Evolutionary conservation across 2,113 vertebrate genomes (phyloP).

Genomic region (Ptilorrhoa leucosticta): DNA sequence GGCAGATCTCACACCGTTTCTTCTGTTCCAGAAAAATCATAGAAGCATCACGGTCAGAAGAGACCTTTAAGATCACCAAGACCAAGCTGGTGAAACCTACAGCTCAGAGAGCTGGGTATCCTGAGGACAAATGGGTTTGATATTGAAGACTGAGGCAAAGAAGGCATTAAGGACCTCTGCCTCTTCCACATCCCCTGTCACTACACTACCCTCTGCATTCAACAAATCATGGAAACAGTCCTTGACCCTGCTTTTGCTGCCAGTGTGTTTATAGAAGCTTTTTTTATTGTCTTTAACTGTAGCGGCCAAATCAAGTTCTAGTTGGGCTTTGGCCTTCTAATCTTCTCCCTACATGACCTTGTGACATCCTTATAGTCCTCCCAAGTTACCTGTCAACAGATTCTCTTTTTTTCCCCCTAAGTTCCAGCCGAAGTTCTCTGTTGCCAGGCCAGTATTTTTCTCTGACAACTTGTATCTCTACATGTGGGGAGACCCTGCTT

Average conservation of each 20-base stretch:
- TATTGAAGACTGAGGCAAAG: neutral
- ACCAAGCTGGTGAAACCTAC: neutral
- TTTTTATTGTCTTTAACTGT: neutral
- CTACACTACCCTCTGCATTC: neutral
- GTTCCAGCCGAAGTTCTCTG: neutral
- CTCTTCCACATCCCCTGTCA: neutral
- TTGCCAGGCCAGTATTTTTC: neutral
- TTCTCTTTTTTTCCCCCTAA: no score
- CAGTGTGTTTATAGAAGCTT: neutral
- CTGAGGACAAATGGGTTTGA: neutral
- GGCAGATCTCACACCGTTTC: neutral
- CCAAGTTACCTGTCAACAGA: neutral
- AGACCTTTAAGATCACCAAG: neutral
- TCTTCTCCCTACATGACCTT: neutral
- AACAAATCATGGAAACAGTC: neutral
- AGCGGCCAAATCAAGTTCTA: neutral
- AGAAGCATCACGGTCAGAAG: neutral
- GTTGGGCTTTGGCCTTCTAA: neutral
- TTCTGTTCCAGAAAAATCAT: neutral
- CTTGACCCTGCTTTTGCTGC: neutral
- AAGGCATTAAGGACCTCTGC: neutral
- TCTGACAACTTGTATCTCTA: neutral
- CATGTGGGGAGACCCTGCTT: neutral
- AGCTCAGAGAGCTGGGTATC: neutral
- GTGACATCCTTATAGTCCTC: no score